Base-by-base conservation (phyloP, 1,140 invertebrate genomes). In the Zaprionus inermis region DNA sequence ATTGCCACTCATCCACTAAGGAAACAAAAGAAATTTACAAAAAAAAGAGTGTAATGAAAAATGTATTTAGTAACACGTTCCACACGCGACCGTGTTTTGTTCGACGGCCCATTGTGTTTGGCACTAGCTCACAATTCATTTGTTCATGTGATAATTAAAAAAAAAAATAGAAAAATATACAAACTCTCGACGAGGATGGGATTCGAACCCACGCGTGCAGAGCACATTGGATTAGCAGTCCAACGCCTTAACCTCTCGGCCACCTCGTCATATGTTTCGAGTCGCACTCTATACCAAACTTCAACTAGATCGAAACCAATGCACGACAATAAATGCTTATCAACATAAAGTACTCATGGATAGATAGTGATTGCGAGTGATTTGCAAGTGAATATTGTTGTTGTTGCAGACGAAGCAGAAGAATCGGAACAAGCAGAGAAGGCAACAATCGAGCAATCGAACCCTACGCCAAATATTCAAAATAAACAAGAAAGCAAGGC, bases 241-340 rank as follows among this genome's bases (percentile, higher is more conserved):
- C 95, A 96, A 96, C 95, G 95, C 96, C 96, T 96, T 96, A 96
- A 96, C 96, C 95, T 96, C 96, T 96, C 95, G 96, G 96, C 41
- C 54, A 59, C 44, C 44, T 59, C 69, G 54, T 70, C 67, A 10
- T 49, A 12, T 41, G 9, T 11, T 20, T 41, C 14, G 6, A 32
- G 18, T 10, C 2, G 36, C 34, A n/a, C 28, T 16, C 14, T 36
- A 9, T 60, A 60, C 56, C 3, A n/a, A 55, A 73, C 20, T 44
- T 60, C 5, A 68, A 41, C 2, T 14, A 14, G 14, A 41, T n/a
- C 18, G 12, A 59, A 44, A 20, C 56, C 52, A 71, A 36, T 28
- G 5, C 0, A 46, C 41, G 34, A 14, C 2, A 3, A 36, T 28
- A 54, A 64, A 3, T 54, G 34, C 46, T 64, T 64, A 64, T 64